phyloP scores from a whole-genome alignment of 2,888 invertebrate genomes.

The Phyto melanocephala region DNA sequence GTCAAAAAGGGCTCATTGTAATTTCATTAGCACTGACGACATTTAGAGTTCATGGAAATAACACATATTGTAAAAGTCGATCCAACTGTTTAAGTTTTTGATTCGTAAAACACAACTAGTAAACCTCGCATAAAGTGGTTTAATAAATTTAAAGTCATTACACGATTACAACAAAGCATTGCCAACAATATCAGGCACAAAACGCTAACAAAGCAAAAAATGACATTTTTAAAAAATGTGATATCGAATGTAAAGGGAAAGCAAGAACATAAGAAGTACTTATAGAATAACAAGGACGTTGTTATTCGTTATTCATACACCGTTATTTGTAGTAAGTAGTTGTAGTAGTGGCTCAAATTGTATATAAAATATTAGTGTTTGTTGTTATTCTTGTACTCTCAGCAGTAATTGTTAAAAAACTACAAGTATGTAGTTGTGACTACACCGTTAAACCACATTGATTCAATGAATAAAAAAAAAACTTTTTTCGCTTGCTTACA shows the following conservation, averaged over 20 bases:
- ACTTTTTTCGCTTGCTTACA: no score
- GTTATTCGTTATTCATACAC: conserved; percentile 25
- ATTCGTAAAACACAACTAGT: no score
- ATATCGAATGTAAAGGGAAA: neutral
- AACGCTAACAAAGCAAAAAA: neutral
- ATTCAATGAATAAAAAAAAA: conserved; percentile 6
- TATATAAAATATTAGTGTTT: neutral
- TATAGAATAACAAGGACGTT: neutral
- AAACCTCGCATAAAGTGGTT: neutral
- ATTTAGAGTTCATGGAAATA: no score
- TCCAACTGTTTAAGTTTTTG: no score
- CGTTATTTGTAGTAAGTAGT: neutral
- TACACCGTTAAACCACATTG: conserved; percentile 22
- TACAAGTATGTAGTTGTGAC: neutral
- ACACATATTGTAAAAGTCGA: no score
- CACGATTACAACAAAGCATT: conserved; percentile 26
- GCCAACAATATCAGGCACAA: neutral
- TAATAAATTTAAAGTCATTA: conserved; percentile 46
- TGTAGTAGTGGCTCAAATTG: no score
- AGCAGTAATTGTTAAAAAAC: neutral
- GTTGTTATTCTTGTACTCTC: neutral
- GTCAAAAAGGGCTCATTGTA: no score
- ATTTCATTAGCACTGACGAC: no score
- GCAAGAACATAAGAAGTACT: neutral
- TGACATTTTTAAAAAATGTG: neutral